Base-by-base conservation (phyloP, 2,888 invertebrate species). In the Serripes groenlandicus region DNA sequence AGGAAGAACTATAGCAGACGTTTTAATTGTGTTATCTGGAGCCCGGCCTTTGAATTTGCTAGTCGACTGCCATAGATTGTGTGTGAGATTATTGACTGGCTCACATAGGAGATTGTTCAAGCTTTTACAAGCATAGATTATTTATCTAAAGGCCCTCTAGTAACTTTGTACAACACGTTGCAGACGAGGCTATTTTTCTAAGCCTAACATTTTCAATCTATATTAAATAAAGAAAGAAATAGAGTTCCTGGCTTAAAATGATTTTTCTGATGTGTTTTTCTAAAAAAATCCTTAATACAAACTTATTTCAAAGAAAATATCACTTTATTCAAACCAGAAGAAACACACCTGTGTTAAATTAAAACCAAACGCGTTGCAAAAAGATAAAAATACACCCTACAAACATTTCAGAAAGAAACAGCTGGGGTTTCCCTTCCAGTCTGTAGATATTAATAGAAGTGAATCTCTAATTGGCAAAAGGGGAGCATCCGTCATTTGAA, bases 61-160 rank as follows among this genome's bases (percentile, higher is more conserved):
- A 86, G 86, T 60, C 79, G 79, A 75, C 85, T 85, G 85, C 85
- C 85, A 82, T 85, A 85, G 85, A 85, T 85, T 85, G 85, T 85
- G 85, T 85, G 85, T 79, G 75, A 85, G 85, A 85, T 85, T 85
- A 85, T 85, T 85, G 85, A 85, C 85, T 85, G 72, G 75, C 79
- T 82, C 77, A 69, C 80, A 78, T 80, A 85, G 80, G 78, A 82
- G 82, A 80, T 80, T 80, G 82, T 82, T 85, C 82, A 82, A 85
- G 80, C 85, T 77, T 82, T 82, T 75, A 80, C 78, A 66, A 77
- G 80, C 78, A 79, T 73, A 85, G 85, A 85, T 82, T 85, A 85
- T 83, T 83, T 83, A 78, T 83, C 71, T 77, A 81, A 74, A 81
- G 81, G 73, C 81, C 69, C 56, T 35, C 73, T 77, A 52, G 52